These are phyloP conservation scores for Drosophila sucinea DNA, from an alignment of 1,140 invertebrate genomes.

Conservation along the genomic window DNA sequence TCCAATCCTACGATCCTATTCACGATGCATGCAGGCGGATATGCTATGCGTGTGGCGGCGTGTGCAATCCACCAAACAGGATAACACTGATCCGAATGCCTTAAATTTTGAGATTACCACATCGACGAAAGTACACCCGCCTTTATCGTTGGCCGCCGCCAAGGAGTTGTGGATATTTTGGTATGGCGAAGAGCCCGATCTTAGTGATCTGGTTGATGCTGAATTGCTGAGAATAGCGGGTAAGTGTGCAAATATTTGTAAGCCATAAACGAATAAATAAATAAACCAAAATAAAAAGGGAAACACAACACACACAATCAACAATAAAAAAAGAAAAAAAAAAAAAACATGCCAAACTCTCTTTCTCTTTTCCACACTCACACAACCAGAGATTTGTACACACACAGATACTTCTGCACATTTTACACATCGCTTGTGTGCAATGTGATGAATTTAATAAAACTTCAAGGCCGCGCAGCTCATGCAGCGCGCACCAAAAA, in stretches of 20 bases:
- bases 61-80: slow-evolving; percentile 86
- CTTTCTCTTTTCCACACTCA: background rate
- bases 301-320: background rate
- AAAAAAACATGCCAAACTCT: background rate
- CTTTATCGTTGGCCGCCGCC: slow-evolving; percentile 89
- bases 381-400: background rate
- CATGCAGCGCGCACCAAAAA: slow-evolving; percentile 31
- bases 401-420: slow-evolving; percentile 14
- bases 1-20: slow-evolving; percentile 96
- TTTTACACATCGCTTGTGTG: slow-evolving; percentile 4
- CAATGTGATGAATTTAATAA: slow-evolving; percentile 52
- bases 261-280: too few relatives aligned
- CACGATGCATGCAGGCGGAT: slow-evolving; percentile 95
- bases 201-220: slow-evolving; percentile 91
- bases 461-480: slow-evolving; percentile 61
- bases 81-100: slow-evolving; percentile 79
- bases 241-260: slow-evolving; percentile 84
- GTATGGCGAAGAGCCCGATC: slow-evolving; percentile 98
- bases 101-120: slow-evolving; percentile 81
- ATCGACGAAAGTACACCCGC: slow-evolving; percentile 84
- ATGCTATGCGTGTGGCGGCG: slow-evolving; percentile 98
- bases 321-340: background rate
- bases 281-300: background rate
- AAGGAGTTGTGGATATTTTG: slow-evolving; percentile 99
- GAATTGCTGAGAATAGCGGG: slow-evolving; percentile 89